phyloP scores from a whole-genome alignment of 1,140 invertebrate genomes.

The Cydia strobilella region DNA sequence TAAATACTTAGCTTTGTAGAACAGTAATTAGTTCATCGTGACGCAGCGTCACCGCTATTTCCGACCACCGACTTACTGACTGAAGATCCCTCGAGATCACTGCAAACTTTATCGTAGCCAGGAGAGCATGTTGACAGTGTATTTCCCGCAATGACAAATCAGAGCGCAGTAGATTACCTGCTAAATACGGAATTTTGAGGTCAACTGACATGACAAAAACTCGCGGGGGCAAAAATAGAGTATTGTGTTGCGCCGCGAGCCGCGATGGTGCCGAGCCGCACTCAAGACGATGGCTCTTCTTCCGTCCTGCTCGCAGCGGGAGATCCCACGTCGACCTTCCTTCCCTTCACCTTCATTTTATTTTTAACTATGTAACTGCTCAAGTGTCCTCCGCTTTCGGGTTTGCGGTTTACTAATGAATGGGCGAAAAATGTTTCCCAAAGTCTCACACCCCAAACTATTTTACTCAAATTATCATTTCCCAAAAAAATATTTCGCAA shows the following conservation, averaged over 20 bases:
- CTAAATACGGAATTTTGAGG: constrained; percentile 39
- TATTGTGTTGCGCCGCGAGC: constrained; percentile 38
- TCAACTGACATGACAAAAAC: constrained; percentile 42
- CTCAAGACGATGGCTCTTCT: constrained; percentile 42
- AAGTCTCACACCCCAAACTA: too few relatives aligned
- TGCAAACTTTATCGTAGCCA: not conserved
- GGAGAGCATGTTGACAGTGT: constrained; percentile 3
- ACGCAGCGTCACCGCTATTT: not conserved
- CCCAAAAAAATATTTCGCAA: too few relatives aligned
- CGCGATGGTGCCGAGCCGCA: constrained; percentile 38
- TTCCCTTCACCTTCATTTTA: constrained; percentile 28
- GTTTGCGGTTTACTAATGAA: too few relatives aligned
- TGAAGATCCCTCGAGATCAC: not conserved
- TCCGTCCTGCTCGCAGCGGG: constrained; percentile 34
- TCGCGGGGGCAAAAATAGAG: constrained; percentile 44
- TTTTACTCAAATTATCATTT: too few relatives aligned
- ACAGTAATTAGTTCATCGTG: constrained; percentile 8
- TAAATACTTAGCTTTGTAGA: constrained; percentile 23
- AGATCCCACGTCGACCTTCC: constrained; percentile 18
- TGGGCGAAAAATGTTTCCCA: too few relatives aligned
- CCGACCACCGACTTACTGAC: not conserved
- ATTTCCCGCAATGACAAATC: not conserved
- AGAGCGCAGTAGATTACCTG: not conserved
- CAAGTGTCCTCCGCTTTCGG: constrained; percentile 15
- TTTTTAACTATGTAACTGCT: constrained; percentile 31